Base-by-base conservation (phyloP, 2,888 invertebrate species). In the Drosophila subsilvestris region DNA sequence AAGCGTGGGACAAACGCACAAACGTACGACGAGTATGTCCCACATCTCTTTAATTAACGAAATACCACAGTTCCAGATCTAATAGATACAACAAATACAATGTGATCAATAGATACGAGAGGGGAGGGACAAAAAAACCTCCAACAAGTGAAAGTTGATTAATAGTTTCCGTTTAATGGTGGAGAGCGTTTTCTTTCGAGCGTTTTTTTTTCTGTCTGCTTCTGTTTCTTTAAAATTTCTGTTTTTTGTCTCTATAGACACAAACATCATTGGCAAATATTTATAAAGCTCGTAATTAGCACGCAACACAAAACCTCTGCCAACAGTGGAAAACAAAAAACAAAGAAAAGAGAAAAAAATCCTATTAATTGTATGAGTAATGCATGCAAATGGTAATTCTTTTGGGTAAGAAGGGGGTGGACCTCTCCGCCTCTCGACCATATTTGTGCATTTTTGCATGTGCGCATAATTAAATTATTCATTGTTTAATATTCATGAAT, bases 61-160 rank as follows among this genome's bases (percentile, higher is more conserved):
- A 54, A 54, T 17, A 32, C 45, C 47, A 56, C 43, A 48, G 42
- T 62, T 62, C 47, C 47, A 53, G 7, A 45, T 37, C 62, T 48
- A 65, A 53, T 29, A 42, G 51, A 18, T 45, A 55, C 32, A 65
- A 44, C 42, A 50, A 51, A 37, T 20, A 58, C 12, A 17, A 51
- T 27, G 51, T 54, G 29, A 68, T 27, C 50, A 37, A 55, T 32
- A 45, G 37, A 43, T 42, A 43, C 42, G 22, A 56, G 53, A 32
- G 32, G 32, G 14, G 53, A 43, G 25, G 49, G 27, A 54, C 47
- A 58, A 42, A 70, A 42, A 47, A 53, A 66, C 50, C 51, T 37
- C 14, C 47, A 74, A 73, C 77, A 77, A 83, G 83, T 84, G 84
- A 84, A 84, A 84, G 84, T 86, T 84, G 69, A 86, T 86, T 80